Percentiles rank a stretch among this genome's conserved stretches.
Conservation (phyloP, 1,140 invertebrate genomes). For the Cyclina sinensis region DNA sequence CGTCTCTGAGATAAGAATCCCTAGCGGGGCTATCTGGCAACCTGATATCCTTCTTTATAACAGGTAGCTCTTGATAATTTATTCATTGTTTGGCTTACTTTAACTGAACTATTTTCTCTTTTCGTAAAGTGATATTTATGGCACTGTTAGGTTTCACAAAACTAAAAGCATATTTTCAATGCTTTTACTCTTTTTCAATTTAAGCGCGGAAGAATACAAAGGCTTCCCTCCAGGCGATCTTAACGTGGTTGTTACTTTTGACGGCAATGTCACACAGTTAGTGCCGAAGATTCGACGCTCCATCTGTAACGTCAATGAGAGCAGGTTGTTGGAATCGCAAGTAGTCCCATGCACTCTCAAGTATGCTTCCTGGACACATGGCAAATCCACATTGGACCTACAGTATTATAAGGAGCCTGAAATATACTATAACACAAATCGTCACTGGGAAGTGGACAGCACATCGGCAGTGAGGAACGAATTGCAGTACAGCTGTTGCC, state of each 20-base stretch:
- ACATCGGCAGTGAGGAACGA: not conserved
- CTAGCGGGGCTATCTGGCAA: too few species aligned
- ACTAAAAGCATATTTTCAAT: too few species aligned
- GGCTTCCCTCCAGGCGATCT: not conserved
- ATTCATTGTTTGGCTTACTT: too few species aligned
- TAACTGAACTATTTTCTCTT: too few species aligned
- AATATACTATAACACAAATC: not conserved
- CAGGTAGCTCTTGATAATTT: too few species aligned
- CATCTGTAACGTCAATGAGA: not conserved
- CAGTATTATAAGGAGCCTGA: not conserved
- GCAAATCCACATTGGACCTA: not conserved
- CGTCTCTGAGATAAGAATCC: too few species aligned
- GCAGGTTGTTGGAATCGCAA: not conserved
- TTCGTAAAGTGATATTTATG: too few species aligned
- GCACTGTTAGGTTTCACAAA: too few species aligned
- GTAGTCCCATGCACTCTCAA: not conserved
- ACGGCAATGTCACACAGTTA: not conserved
- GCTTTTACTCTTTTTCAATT: too few species aligned
- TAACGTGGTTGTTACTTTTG: not conserved
- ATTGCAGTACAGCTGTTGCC: not conserved
- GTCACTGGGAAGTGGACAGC: not conserved
- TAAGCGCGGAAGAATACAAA: not conserved
- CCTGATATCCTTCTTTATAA: too few species aligned
- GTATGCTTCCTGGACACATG: not conserved
- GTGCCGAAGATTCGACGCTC: not conserved